Evolutionary conservation across 2,113 vertebrate genomes (phyloP).

Genomic region (Mandrillus leucophaeus): DNA sequence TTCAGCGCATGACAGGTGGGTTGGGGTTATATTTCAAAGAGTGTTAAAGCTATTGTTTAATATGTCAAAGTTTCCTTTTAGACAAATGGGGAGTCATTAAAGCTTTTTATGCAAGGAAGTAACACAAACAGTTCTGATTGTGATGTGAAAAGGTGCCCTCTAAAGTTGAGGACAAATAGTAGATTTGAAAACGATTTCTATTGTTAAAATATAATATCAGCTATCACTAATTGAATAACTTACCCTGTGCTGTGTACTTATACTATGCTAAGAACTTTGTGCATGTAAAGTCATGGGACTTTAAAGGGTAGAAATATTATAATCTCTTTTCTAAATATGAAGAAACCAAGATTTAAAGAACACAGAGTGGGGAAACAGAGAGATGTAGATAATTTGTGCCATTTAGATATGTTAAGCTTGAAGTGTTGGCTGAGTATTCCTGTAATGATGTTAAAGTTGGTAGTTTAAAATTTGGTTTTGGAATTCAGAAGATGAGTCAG

Average conservation of each 20-base stretch:
- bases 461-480: conserved; percentile 13
- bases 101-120: neutral
- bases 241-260: neutral
- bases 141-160: neutral
- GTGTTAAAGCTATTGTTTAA: neutral
- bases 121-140: neutral
- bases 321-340: neutral
- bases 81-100: neutral
- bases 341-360: neutral
- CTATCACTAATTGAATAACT: neutral
- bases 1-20: neutral
- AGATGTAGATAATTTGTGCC: neutral
- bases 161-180: neutral
- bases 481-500: neutral
- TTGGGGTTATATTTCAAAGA: neutral
- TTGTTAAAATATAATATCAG: neutral
- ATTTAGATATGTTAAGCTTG: neutral
- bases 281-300: neutral
- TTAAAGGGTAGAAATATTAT: neutral
- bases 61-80: neutral
- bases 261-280: neutral
- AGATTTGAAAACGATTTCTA: neutral
- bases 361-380: neutral
- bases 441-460: neutral
- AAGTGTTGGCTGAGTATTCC: neutral